Evolutionary conservation across 1,140 invertebrate species (phyloP), one percentile per base, ranked within the genome.

Genomic region (Camponotus pennsylvanicus): DNA sequence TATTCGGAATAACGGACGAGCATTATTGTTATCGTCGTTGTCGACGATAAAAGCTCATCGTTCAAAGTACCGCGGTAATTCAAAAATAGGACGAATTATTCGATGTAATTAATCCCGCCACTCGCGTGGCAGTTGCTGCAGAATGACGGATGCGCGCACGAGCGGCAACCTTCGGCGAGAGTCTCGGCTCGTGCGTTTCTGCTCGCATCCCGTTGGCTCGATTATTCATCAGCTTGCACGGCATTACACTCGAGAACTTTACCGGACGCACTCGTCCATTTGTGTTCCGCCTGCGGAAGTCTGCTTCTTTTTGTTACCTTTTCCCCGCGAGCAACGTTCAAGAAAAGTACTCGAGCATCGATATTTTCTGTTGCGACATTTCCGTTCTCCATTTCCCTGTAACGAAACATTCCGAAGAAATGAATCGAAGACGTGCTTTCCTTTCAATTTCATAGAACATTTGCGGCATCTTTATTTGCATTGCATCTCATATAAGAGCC

Each of bases 41-140:
- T 15, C 9, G 21, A 77, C 6, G 59, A 64, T 27, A 9, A 76
- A 40, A 49, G 57, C 21, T 49, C 27, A 45, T 40, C 21, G 45
- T n/a, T 76, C n/a, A 18, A 18, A 79, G 61, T 21, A 7, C 27
- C 61, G n/a, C 37, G 40, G 34, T 18, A 13, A 27, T 27, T 27
- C 27, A 55, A 63, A 73, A 64, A 79, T 85, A 67, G 75, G 32
- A 55, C 61, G 61, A 61, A 61, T 85, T 66, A 79, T 42, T 52
- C 52, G 73, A 57, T 40, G 61, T 63, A 67, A 85, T 85, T 85
- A 85, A 67, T 67, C 75, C 61, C 66, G 66, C 42, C 40, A 18
- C n/a, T 77, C 82, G 21, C 73, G 21, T 32, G 70, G 21, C 75
- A n/a, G 3, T 37, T 42, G 27, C 45, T n/a, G 27, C 61, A 37